Evolutionary conservation across 2,797 vertebrate genomes (phyloP), one percentile per base, ranked within the genome.

Genomic region (Glyptemys insculpta): DNA sequence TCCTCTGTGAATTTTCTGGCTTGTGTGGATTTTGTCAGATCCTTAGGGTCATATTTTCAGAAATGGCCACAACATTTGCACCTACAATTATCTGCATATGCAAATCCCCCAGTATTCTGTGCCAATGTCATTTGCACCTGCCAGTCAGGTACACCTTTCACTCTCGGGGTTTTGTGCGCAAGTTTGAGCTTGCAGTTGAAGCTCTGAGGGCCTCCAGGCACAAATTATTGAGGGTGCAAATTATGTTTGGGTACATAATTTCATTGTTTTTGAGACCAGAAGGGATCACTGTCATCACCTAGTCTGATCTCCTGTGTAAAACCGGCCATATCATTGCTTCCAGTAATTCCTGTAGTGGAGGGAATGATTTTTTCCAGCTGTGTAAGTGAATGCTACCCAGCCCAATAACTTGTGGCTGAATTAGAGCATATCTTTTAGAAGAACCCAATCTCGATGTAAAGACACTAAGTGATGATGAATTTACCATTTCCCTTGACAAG

Each of bases 381-480:
- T 81, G 91, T 93, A 97, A 92, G 95, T 97, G 95, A 97, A 87
- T 93, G 86, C 79, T 97, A 85, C 92, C 93, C 93, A 97, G 92
- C 92, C 95, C 94, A 97, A 95, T 92, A 96, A 92, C 7, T 0
- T 91, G 91, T 92, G 93, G 93, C 94, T 95, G 96, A 96, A 92
- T 95, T 96, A 96, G 92, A 96, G 87, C 1, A 0, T 88, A 87
- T 96, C 88, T 94, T 97, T 96, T 92, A 87, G 92, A 96, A 94
- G 83, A 96, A 95, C 95, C 93, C 88, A 93, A 65, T 65, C 76
- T 95, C 91, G 88, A 44, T 91, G 91, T 96, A 97, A 96, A 93
- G 95, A 49, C 92, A 97, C 93, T 95, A 96, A 93, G 97, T 97
- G 96, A 97, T 96, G 96, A 96, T 96, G 96, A 97, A 94, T 95